phyloP scores from a whole-genome alignment of 2,888 invertebrate genomes.

The Arctia plantaginis region DNA sequence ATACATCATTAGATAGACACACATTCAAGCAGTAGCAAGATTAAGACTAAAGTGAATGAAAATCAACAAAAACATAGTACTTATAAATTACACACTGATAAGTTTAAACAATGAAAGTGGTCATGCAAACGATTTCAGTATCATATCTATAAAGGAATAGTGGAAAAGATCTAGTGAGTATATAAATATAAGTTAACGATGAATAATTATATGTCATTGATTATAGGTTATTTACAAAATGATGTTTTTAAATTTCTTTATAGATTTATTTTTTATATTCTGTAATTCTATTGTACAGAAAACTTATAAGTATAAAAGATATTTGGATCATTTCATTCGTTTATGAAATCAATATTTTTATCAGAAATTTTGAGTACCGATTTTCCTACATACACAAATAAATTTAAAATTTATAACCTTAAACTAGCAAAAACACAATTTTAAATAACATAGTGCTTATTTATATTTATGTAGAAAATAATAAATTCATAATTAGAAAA shows the following conservation, averaged over 20 bases:
- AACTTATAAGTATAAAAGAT: not conserved
- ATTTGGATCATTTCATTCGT: not conserved
- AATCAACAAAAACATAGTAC: too few relatives aligned
- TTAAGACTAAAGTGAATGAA: too few relatives aligned
- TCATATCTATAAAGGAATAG: too few relatives aligned
- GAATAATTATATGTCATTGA: not conserved
- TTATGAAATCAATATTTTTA: not conserved
- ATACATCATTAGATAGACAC: too few relatives aligned
- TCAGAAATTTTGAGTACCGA: not conserved
- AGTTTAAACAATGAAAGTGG: too few relatives aligned
- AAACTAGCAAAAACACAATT: not conserved
- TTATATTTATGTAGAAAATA: too few relatives aligned
- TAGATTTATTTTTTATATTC: not conserved
- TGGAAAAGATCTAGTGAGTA: too few relatives aligned
- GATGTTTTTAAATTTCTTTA: not conserved
- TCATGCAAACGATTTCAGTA: too few relatives aligned
- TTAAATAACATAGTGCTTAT: too few relatives aligned
- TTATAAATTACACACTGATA: too few relatives aligned
- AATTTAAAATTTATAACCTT: not conserved
- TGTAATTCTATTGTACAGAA: not conserved
- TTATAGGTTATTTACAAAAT: conserved; percentile 1
- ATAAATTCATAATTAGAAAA: conserved; percentile 9
- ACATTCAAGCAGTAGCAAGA: too few relatives aligned
- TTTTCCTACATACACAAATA: not conserved
- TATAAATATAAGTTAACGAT: not conserved